These are phyloP conservation scores for Amazonetta brasiliensis DNA, from an alignment of 2,797 vertebrate species.

Conservation along the genomic window DNA sequence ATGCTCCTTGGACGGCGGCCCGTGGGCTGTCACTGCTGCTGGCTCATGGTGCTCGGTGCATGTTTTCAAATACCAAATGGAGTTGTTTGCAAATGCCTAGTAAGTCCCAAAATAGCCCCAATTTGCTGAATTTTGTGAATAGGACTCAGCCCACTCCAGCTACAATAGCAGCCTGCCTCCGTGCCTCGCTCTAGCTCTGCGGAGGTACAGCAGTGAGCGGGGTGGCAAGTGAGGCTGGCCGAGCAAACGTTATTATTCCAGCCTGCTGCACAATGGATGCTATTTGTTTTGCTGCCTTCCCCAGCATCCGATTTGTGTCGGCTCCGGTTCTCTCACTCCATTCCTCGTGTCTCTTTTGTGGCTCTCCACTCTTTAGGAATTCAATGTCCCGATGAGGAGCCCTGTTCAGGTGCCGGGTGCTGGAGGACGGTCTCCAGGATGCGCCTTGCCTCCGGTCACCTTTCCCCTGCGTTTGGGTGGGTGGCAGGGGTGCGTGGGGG, in stretches of 20 bases:
- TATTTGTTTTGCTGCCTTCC: conserved; percentile 65
- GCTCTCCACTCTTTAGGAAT: conserved; percentile 2
- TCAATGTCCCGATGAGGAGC: not conserved
- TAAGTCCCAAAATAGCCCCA: conserved; percentile 73
- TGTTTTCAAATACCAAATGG: conserved; percentile 74
- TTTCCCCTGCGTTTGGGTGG: not conserved
- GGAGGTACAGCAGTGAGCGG: conserved; percentile 46
- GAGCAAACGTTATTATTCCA: conserved; percentile 73
- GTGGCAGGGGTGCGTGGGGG: not conserved
- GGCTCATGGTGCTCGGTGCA: conserved; percentile 24
- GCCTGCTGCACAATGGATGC: conserved; percentile 65
- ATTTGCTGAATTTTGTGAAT: conserved; percentile 69
- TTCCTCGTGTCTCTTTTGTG: not conserved
- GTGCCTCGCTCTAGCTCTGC: conserved; percentile 10
- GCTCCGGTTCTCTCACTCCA: not conserved
- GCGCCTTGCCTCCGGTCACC: not conserved
- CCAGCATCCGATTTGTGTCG: conserved; percentile 23
- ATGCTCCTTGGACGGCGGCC: conserved; percentile 23
- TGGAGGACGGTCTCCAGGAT: not conserved
- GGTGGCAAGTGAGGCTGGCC: conserved; percentile 23
- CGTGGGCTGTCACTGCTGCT: conserved; percentile 25
- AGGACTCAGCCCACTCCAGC: conserved; percentile 58
- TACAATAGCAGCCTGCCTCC: conserved; percentile 62
- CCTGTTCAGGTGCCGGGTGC: not conserved
- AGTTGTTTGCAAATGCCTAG: conserved; percentile 73